Evolutionary conservation across 2,113 vertebrate species (phyloP), one percentile per base, ranked within the genome.

Genomic region (Triplophysa tibetana): DNA sequence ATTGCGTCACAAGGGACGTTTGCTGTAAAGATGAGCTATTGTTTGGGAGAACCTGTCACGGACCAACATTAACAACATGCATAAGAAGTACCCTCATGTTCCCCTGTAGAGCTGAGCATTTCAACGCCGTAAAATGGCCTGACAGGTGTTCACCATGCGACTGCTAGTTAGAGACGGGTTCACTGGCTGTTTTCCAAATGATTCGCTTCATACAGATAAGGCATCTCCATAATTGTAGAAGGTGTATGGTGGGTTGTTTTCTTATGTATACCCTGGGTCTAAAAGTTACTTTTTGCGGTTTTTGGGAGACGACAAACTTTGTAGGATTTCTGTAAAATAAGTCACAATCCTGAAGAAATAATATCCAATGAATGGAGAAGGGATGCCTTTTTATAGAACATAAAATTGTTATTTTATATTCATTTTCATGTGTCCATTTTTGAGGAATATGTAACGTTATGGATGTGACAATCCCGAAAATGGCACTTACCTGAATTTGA

Each of bases 21-120:
- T 91, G 92, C 88, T 85, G 87, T 86, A 85, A 86, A 89, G 90
- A 84, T 82, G 89, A 90, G 87, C 90, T 81, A 85, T 84, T 88
- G 93, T 94, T 93, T 89, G 88, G 88, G 84, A 88, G 78, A 92
- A 93, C 84, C 80, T 92, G 91, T 94, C 89, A 86, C 79, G 78
- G 82, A 86, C 82, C 88, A 79, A 91, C 90, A 86, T 92, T 92
- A 93, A 93, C 85, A 94, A 92, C 90, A 91, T 95, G 90, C 91
- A 93, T 92, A 90, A 93, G 89, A 92, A 91, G 85, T 80, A 82
- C 86, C 88, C 91, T 89, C 84, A 91, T 90, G 92, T 87, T 89
- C 85, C 86, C 81, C 78, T 85, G 76, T 76, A 79, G 79, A 10
- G 81, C 74, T 79, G 65, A 77, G n/a, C 2, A 1, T 23, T 72